Percentiles rank a stretch among this genome's conserved stretches.
Conservation (phyloP, 2,113 vertebrate species). For the Pseudorectes ferrugineus region DNA sequence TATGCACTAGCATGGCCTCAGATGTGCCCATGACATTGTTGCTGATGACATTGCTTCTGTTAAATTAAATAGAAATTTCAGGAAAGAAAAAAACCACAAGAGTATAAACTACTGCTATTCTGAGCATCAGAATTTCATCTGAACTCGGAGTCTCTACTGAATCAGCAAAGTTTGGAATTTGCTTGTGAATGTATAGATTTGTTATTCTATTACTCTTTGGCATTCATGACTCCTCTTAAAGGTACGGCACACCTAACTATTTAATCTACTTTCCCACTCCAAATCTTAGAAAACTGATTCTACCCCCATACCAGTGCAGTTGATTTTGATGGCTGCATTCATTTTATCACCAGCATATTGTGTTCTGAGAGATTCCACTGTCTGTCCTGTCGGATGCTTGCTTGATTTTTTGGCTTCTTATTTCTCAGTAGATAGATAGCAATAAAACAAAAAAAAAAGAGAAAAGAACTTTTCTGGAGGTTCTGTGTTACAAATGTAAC, state of each 20-base stretch:
- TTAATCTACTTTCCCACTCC: slow-evolving; percentile 58
- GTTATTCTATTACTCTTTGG: slow-evolving; percentile 72
- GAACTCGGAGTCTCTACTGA: slow-evolving; percentile 66
- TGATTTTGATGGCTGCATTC: slow-evolving; percentile 71
- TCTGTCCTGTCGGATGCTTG: slow-evolving; percentile 76
- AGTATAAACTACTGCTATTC: slow-evolving; percentile 59
- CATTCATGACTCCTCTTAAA: slow-evolving; percentile 74
- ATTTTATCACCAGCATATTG: slow-evolving; percentile 82
- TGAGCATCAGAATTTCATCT: slow-evolving; percentile 71
- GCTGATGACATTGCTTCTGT: slow-evolving; percentile 76
- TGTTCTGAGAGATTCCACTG: slow-evolving; percentile 78
- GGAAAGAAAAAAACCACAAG: slow-evolving; percentile 46
- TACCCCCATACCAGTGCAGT: slow-evolving; percentile 68
- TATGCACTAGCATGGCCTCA: slow-evolving; percentile 79
- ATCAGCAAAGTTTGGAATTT: slow-evolving; percentile 68
- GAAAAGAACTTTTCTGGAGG: slow-evolving; percentile 83
- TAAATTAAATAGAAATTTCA: slow-evolving; percentile 73
- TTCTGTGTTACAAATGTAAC: slow-evolving; percentile 82
- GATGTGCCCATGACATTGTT: slow-evolving; percentile 71
- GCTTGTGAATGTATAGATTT: slow-evolving; percentile 68
- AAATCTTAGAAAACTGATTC: slow-evolving; percentile 61
- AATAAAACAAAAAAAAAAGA: slow-evolving; percentile 78
- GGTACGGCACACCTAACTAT: slow-evolving; percentile 55
- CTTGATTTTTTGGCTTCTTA: slow-evolving; percentile 78
- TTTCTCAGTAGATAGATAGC: slow-evolving; percentile 90